Percentiles rank a stretch among this genome's conserved stretches.
Evolutionary conservation across 2,113 vertebrate genomes (phyloP).

Genomic region (Fregetta grallaria): DNA sequence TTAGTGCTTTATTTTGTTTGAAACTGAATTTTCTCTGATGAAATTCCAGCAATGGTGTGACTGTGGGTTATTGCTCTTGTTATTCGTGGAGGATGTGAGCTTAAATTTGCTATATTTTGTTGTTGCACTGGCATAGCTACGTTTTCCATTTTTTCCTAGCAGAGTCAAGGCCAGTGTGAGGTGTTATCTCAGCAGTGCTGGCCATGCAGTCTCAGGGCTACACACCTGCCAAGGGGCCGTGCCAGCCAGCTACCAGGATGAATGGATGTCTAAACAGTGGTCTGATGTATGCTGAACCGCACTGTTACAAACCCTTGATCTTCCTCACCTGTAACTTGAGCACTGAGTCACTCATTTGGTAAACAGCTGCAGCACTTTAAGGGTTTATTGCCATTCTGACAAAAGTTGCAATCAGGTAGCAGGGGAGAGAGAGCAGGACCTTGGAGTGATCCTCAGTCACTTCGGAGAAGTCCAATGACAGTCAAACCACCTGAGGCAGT

Average conservation of each 20-base stretch:
- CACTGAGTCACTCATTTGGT: background rate
- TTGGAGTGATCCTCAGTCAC: background rate
- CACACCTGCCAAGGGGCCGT: accelerated
- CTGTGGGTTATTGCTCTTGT: background rate
- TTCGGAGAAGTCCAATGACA: accelerated
- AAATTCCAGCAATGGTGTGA: background rate
- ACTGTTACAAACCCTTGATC: background rate
- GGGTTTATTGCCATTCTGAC: background rate
- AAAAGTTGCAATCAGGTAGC: background rate
- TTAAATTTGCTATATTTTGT: background rate
- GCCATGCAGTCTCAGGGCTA: accelerated
- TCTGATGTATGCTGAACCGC: background rate
- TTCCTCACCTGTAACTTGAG: background rate
- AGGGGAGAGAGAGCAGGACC: background rate
- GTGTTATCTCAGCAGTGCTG: background rate
- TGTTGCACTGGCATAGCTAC: background rate
- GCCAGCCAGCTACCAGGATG: background rate
- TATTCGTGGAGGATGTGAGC: background rate
- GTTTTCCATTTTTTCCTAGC: background rate
- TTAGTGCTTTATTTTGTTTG: conserved; percentile 14
- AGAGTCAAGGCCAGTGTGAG: background rate
- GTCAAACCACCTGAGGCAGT: background rate
- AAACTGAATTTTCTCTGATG: conserved; percentile 2
- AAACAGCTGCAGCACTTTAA: background rate
- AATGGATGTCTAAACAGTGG: background rate